Conservation (phyloP, 2,888 invertebrate genomes). For the Phytoseiulus persimilis region DNA sequence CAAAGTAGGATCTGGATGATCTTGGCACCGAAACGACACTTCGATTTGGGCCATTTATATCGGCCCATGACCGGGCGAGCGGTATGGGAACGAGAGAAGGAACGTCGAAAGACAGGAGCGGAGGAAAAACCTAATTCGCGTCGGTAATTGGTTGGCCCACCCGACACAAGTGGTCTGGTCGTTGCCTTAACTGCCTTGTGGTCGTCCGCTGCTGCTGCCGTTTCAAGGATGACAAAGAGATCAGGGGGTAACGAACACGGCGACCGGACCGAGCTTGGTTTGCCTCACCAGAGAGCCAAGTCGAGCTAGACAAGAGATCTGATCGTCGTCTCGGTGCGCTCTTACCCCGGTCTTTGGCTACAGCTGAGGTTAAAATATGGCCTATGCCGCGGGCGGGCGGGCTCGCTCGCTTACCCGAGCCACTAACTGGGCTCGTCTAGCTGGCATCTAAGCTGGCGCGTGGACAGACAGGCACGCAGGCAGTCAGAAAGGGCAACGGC, state of each 20-base stretch:
- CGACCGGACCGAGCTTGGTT: not conserved
- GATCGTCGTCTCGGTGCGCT: not conserved
- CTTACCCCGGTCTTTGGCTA: not conserved
- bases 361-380: slow-evolving; percentile 39
- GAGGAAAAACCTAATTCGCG: slow-evolving; percentile 29
- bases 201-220: slow-evolving; percentile 6
- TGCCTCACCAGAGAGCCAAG: not conserved
- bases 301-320: not conserved
- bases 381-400: slow-evolving; percentile 15
- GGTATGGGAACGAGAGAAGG: not conserved
- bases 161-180: slow-evolving; percentile 30
- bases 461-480: not conserved
- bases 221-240: not conserved
- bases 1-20: too few relatives aligned
- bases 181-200: slow-evolving; percentile 36
- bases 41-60: not conserved
- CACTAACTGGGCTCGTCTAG: not conserved
- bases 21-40: not conserved
- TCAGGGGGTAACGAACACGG: not conserved
- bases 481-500: not conserved
- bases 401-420: not conserved
- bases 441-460: not conserved
- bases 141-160: slow-evolving; percentile 20
- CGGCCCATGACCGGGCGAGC: not conserved
- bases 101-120: not conserved